Evolutionary conservation across 2,888 invertebrate genomes (phyloP), one percentile per base, ranked within the genome.

Genomic region (Drosophila basisetae): DNA sequence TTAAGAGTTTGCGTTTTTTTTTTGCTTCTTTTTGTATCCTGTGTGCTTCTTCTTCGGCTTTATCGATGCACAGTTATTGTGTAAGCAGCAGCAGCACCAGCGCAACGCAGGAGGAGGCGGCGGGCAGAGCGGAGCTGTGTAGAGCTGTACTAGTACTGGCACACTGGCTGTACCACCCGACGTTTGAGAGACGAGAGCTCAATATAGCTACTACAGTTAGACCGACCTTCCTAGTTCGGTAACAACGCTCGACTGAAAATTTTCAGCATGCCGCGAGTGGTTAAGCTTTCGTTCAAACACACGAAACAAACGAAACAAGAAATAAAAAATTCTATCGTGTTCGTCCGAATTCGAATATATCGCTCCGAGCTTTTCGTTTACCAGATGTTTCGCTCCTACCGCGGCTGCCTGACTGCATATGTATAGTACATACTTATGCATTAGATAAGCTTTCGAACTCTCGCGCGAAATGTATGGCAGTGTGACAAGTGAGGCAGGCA

Each of bases 241-340:
- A 92, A 92, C 93, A 91, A 92, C 92, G 92, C 93, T 93, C 93
- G 92, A 93, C 93, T 93, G 92, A 93, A 89, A 91, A 83, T 91
- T 92, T 89, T 91, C 81, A 91, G 89, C 88, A 83, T 82, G 85
- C 82, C 84, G 88, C 86, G 91, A 91, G 91, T 91, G 90, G 82
- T 90, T 92, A 92, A 92, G 91, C 91, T 92, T 91, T 92, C 91
- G 82, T 73, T 68, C 60, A 70, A 47, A 35, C 18, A 54, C 35
- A 54, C 54, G 54, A 35, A 22, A 2, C 3, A 22, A 30, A 10
- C 10, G 28, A 7, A 53, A 22, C 72, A 73, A 87, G 18, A 7
- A n/a, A 16, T n/a, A 79, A 73, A 89, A 69, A 84, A 73, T 83
- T 84, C 82, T 86, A 54, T 55, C 65, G 63, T 55, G 50, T 47